Conservation (phyloP, 2,888 invertebrate genomes). For the Epirrhoe alternata region DNA sequence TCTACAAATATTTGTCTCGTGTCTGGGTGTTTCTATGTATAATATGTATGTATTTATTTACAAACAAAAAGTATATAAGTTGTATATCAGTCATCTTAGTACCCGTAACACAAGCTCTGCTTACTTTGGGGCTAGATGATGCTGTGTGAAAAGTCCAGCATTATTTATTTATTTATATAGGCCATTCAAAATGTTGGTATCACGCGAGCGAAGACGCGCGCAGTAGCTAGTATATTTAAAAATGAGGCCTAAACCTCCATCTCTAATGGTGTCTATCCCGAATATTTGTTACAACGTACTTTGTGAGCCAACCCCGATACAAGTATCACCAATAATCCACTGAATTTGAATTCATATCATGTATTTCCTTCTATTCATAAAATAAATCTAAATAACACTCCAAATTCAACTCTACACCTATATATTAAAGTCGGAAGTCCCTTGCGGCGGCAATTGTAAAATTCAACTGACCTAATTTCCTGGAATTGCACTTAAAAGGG, state of each 20-base stretch:
- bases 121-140: no score
- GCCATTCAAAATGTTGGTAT: no score
- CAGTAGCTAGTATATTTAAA: no score
- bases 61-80: no score
- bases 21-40: no score
- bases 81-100: no score
- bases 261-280: background rate
- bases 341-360: constrained; percentile 37
- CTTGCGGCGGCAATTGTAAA: constrained; percentile 24
- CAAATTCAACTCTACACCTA: constrained; percentile 18
- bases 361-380: constrained; percentile 32
- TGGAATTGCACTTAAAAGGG: constrained; percentile 48
- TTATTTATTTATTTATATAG: no score
- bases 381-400: constrained; percentile 9
- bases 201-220: no score
- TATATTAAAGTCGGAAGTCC: constrained; percentile 1
- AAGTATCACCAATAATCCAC: constrained; percentile 14
- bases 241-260: background rate
- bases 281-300: background rate
- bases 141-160: no score
- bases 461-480: constrained; percentile 41
- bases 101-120: no score
- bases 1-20: no score
- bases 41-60: no score
- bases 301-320: background rate